These are phyloP conservation scores for Nowickia ferox DNA, from an alignment of 2,888 invertebrate species.

Conservation along the genomic window DNA sequence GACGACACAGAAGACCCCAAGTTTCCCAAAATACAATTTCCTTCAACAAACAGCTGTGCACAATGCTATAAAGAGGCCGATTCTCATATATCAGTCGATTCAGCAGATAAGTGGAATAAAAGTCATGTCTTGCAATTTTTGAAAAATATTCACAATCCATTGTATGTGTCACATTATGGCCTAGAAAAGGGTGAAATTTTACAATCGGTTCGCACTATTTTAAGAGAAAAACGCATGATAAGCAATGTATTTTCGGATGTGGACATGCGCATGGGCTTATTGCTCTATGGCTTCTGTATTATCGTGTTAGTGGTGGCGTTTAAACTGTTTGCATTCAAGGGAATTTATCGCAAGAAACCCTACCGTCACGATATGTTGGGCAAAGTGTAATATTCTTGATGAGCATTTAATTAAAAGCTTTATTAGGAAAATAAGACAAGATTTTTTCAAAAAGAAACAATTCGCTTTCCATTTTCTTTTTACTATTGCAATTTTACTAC, in stretches of 20 bases:
- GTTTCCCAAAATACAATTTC: slow-evolving; percentile 95
- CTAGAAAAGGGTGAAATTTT: slow-evolving; percentile 77
- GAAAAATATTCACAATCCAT: slow-evolving; percentile 80
- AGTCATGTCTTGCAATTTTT: slow-evolving; percentile 80
- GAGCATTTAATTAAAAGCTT: not conserved
- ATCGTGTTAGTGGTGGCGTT: slow-evolving; percentile 90
- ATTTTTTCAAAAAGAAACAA: not conserved
- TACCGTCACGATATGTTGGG: slow-evolving; percentile 88
- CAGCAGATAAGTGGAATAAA: slow-evolving; percentile 80
- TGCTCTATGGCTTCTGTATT: slow-evolving; percentile 90
- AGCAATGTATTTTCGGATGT: slow-evolving; percentile 82
- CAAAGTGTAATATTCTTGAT: slow-evolving; percentile 85
- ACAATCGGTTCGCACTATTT: slow-evolving; percentile 72
- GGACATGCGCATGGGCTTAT: slow-evolving; percentile 90
- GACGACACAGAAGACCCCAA: slow-evolving; percentile 95
- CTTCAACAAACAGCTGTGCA: slow-evolving; percentile 87
- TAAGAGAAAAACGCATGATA: slow-evolving; percentile 80
- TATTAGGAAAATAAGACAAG: slow-evolving; percentile 41
- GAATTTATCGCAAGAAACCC: slow-evolving; percentile 88
- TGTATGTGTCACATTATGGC: slow-evolving; percentile 80
- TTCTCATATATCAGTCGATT: slow-evolving; percentile 48
- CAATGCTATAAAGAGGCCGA: slow-evolving; percentile 84
- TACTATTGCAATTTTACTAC: not conserved
- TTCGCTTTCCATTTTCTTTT: not conserved
- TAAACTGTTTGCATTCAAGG: slow-evolving; percentile 87